Percentiles rank a stretch among this genome's conserved stretches.
These are phyloP conservation scores for Drosophila paucipuncta DNA, from an alignment of 2,888 invertebrate species.

Conservation along the genomic window DNA sequence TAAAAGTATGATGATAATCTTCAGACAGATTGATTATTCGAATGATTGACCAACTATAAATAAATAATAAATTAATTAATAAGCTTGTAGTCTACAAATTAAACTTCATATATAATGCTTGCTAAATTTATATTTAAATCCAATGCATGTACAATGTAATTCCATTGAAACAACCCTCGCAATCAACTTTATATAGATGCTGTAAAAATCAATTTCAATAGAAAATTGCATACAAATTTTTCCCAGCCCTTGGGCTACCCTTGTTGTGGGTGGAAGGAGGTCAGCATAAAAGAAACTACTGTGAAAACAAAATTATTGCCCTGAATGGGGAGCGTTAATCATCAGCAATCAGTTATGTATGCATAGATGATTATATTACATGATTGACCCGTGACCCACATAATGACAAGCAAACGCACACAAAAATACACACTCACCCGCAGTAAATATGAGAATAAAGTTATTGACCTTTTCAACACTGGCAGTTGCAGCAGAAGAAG, in stretches of 20 bases:
- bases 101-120: not conserved
- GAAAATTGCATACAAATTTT: not conserved
- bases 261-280: not conserved
- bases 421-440: conserved; percentile 55
- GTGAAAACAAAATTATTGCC: not conserved
- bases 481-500: conserved; percentile 19
- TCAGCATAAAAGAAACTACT: not conserved
- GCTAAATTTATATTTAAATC: not conserved
- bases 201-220: not conserved
- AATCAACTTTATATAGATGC: not conserved
- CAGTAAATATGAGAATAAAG: conserved; percentile 45
- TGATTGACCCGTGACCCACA: conserved; percentile 77
- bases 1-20: not conserved
- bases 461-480: conserved; percentile 65
- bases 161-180: not conserved
- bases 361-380: conserved; percentile 43
- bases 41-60: not conserved
- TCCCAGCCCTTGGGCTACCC: not conserved
- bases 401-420: conserved; percentile 36
- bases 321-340: not conserved
- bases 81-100: not conserved
- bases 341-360: conserved; percentile 20
- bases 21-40: not conserved
- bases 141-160: not conserved
- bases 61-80: not conserved